These are phyloP conservation scores for Priocnemis perturbator DNA, from an alignment of 2,888 invertebrate genomes.

Conservation along the genomic window DNA sequence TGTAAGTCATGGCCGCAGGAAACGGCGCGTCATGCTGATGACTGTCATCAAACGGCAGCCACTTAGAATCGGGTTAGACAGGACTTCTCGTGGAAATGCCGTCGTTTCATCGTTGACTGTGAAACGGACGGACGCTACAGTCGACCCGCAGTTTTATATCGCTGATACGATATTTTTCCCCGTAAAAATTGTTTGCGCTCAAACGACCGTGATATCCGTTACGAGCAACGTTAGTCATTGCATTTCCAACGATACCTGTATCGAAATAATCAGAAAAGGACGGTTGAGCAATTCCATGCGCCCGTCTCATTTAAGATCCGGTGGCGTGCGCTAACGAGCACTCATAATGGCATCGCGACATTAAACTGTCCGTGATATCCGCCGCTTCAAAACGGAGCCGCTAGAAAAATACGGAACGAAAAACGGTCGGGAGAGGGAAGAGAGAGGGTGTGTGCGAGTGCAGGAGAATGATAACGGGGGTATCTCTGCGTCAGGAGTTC, in stretches of 20 bases:
- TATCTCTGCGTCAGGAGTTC: conserved; percentile 1
- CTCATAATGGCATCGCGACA: conserved; percentile 62
- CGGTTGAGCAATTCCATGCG: conserved; percentile 5
- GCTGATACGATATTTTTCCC: not conserved
- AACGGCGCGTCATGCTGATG: conserved; percentile 72
- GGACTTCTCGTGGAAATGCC: conserved; percentile 46
- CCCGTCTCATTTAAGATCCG: conserved; percentile 46
- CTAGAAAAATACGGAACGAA: conserved; percentile 29
- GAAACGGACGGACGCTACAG: not conserved
- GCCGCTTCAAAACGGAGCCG: conserved; percentile 63
- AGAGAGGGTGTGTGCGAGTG: not conserved
- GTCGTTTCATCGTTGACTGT: conserved; percentile 12
- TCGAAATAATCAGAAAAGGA: too few relatives aligned
- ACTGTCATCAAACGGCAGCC: conserved; percentile 70
- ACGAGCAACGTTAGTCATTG: too few relatives aligned
- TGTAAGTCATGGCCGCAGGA: conserved; percentile 69
- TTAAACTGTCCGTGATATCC: conserved; percentile 73
- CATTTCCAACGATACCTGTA: too few relatives aligned
- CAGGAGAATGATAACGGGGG: not conserved
- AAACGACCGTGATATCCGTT: too few relatives aligned
- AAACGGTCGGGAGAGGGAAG: conserved; percentile 33
- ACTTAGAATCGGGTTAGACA: conserved; percentile 62
- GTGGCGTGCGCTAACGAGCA: conserved; percentile 54
- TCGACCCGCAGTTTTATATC: conserved; percentile 14
- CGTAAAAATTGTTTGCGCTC: too few relatives aligned